Conservation (phyloP, 2,113 vertebrate genomes). For the Sarotherodon lohbergeri region DNA sequence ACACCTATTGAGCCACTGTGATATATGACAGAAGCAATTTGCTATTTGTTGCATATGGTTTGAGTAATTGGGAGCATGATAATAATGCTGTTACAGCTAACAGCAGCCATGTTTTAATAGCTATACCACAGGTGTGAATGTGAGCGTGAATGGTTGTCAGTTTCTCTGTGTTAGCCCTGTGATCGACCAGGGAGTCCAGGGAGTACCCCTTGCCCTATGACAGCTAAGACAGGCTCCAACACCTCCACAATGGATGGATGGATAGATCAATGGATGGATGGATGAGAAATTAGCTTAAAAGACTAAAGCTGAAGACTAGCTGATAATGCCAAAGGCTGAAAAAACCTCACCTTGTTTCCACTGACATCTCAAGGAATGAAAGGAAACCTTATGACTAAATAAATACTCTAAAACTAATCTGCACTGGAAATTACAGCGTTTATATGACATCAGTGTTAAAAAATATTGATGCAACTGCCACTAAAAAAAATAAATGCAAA, state of each 20-base stretch:
- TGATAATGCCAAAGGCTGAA: background rate
- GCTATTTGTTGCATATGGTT: background rate
- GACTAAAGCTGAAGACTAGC: background rate
- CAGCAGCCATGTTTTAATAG: background rate
- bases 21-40: constrained; percentile 1
- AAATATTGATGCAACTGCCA: background rate
- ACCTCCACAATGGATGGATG: background rate
- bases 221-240: background rate
- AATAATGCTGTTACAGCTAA: background rate
- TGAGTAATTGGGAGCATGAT: background rate
- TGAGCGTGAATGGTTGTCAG: background rate
- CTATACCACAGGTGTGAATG: background rate
- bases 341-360: background rate
- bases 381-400: background rate
- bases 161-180: background rate
- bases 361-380: background rate
- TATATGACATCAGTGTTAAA: background rate
- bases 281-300: background rate
- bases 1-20: constrained; percentile 11
- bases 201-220: background rate
- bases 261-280: accelerated
- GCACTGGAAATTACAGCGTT: background rate
- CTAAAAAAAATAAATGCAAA: background rate
- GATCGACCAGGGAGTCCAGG: background rate
- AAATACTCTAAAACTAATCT: background rate